Evolutionary conservation across 2,797 vertebrate species (phyloP), one percentile per base, ranked within the genome.

Genomic region (Garrulus glandarius): DNA sequence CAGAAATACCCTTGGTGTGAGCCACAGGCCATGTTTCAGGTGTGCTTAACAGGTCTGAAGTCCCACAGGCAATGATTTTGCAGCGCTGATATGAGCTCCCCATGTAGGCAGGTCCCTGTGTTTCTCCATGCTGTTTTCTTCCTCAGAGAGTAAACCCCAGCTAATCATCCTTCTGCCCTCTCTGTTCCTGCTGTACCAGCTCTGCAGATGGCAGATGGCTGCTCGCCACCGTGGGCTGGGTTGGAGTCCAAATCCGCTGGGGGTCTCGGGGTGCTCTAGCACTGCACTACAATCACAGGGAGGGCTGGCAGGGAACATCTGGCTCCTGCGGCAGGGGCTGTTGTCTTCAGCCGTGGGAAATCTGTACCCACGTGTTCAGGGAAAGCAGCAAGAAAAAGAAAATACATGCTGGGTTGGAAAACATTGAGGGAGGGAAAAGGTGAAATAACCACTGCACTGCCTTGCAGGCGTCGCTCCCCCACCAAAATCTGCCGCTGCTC

Each of bases 241-340:
- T 17, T 61, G 79, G 69, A 88, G 64, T 60, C 61, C 84, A 77
- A 2, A 71, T 37, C 4, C 0, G 1, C 53, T 17, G 72, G 6
- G 60, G 9, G 11, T 34, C 70, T 60, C 0, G 0, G 32, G 20
- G 37, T 2, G 0, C 37, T 84, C 67, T 1, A 0, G 32, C 0
- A 0, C 53, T 52, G 44, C 46, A 13, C 1, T 4, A n/a, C 34
- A 30, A 14, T 13, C 63, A 11, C 15, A 36, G 36, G 1, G 1
- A 47, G 55, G 43, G 52, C 39, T 63, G 69, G 29, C 47, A 27
- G 41, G 77, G 37, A 68, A 52, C n/a, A 78, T 24, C 52, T 63
- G 82, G 53, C 27, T 89, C 32, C 67, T 52, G 37, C 1, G 1
- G 10, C 69, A 32, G 57, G 12, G 43, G 17, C 18, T 2, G 1